phyloP scores from a whole-genome alignment of 2,113 vertebrate genomes.

The Paracanthobrama guichenoti region DNA sequence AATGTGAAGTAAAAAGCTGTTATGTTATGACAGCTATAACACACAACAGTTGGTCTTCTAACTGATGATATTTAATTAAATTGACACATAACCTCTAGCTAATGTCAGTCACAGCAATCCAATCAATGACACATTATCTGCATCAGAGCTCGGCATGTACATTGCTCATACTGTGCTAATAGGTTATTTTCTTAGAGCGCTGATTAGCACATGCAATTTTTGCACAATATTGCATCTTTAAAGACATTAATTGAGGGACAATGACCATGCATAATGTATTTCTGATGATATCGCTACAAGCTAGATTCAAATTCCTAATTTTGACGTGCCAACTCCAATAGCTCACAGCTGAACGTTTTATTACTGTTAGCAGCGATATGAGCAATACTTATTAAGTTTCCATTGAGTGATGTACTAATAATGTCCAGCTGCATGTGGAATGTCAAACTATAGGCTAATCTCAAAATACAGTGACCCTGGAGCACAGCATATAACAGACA shows the following conservation, averaged over 20 bases:
- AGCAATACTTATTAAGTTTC: conserved; percentile 19
- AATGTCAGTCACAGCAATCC: conserved; percentile 28
- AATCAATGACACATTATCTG: conserved; percentile 28
- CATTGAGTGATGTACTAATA: conserved; percentile 19
- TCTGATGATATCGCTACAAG: not conserved
- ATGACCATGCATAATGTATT: conserved; percentile 20
- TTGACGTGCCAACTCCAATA: not conserved
- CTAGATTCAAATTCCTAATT: conserved; percentile 2
- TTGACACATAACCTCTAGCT: conserved; percentile 26
- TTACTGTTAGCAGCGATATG: conserved; percentile 21
- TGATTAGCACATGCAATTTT: conserved; percentile 18
- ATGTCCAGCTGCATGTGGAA: conserved; percentile 1
- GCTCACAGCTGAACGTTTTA: conserved; percentile 10
- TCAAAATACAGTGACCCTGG: not conserved
- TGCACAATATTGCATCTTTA: conserved; percentile 21
- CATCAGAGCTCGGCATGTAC: conserved; percentile 10
- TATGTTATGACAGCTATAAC: conserved; percentile 13
- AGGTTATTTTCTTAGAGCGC: conserved; percentile 4
- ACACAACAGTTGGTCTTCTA: conserved; percentile 22
- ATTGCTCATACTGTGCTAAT: conserved; percentile 16
- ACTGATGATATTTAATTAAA: conserved; percentile 24
- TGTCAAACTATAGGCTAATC: not conserved
- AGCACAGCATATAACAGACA: not conserved
- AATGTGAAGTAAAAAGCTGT: not conserved
- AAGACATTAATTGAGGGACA: conserved; percentile 16